Percentiles rank a stretch among this genome's conserved stretches.
These are phyloP conservation scores for Progne subis DNA, from an alignment of 2,113 vertebrate genomes.

Conservation along the genomic window DNA sequence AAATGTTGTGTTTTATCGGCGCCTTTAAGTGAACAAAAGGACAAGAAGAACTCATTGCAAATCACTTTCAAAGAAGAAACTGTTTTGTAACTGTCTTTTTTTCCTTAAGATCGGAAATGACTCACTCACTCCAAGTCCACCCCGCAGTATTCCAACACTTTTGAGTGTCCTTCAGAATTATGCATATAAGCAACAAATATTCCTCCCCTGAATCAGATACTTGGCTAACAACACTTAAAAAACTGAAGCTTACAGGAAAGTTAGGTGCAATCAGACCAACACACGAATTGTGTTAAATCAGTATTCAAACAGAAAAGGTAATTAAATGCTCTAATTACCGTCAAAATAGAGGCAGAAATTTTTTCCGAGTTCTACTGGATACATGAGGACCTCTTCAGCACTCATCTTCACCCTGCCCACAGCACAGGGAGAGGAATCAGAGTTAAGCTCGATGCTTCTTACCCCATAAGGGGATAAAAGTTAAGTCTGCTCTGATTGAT, in stretches of 20 bases:
- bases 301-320: neutral
- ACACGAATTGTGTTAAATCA: neutral
- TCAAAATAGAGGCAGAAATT: conserved; percentile 38
- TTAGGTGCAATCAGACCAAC: neutral
- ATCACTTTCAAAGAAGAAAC: neutral
- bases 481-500: neutral
- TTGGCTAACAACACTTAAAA: neutral
- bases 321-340: conserved; percentile 5
- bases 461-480: neutral
- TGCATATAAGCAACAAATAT: neutral
- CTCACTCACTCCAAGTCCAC: neutral
- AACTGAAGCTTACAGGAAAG: neutral
- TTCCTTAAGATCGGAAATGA: accelerated
- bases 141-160: neutral
- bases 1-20: neutral
- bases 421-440: neutral
- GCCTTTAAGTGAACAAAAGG: neutral
- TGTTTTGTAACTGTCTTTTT: neutral
- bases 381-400: neutral
- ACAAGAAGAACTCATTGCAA: neutral
- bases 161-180: neutral
- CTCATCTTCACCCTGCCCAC: conserved; percentile 39
- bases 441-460: neutral
- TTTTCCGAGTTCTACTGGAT: neutral
- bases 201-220: neutral